Conservation (phyloP, 2,797 vertebrate genomes). For the Lemur catta region DNA sequence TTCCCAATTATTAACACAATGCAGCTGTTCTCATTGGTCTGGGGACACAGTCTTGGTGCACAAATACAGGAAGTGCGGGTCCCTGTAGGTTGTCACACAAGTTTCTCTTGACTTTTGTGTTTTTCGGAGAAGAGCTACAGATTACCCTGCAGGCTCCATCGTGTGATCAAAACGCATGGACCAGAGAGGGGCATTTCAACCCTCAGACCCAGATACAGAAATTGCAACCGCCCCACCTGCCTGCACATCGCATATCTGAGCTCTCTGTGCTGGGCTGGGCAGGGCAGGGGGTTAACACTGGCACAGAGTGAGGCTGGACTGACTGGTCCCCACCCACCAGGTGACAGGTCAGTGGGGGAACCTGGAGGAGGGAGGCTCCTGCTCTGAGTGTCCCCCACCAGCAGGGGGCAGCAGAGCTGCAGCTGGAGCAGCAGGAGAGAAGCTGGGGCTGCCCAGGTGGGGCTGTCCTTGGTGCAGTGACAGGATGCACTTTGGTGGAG, state of each 20-base stretch:
- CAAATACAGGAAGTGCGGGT: not conserved
- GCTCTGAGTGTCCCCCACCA: not conserved
- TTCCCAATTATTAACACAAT: too few species aligned
- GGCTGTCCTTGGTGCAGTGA: too few species aligned
- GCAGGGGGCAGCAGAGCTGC: not conserved
- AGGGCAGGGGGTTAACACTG: accelerated
- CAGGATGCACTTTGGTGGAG: too few species aligned
- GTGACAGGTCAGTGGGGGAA: too few species aligned
- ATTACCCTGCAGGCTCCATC: too few species aligned
- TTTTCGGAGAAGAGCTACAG: too few species aligned
- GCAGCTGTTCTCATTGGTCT: too few species aligned
- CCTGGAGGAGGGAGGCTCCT: not conserved
- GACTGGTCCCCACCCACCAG: too few species aligned
- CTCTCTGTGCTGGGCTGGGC: accelerated
- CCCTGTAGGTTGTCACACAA: accelerated
- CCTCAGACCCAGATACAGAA: too few species aligned
- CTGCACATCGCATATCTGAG: accelerated
- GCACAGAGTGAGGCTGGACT: too few species aligned
- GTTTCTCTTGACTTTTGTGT: not conserved
- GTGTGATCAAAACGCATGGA: too few species aligned
- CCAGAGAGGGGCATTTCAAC: accelerated
- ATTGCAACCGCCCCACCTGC: accelerated
- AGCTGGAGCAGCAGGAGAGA: not conserved
- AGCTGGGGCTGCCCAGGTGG: too few species aligned
- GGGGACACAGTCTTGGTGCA: accelerated